Base-by-base conservation (phyloP, 2,113 vertebrate genomes). In the Epinephelus moara region DNA sequence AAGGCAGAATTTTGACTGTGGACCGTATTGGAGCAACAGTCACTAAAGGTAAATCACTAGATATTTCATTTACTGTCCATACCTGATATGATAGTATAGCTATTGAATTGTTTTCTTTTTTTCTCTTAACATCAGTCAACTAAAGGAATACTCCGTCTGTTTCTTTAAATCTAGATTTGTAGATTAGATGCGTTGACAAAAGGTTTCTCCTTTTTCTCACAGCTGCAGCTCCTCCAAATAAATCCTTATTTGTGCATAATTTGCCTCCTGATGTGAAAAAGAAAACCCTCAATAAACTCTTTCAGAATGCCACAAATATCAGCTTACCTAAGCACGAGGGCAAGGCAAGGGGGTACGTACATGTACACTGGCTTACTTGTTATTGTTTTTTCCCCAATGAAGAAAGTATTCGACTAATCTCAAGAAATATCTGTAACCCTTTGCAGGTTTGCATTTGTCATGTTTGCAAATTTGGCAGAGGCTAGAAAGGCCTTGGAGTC, bases 201-300 rank as follows among this genome's bases (percentile, higher is more conserved):
- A 21, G 0, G 1, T 59, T 21, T 57, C 3, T 69, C 9, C 60
- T 88, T 6, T 80, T 47, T 66, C 25, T 25, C 23, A 25, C 72
- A 87, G 86, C 19, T 40, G 56, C 23, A 52, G 27, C 30, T 79
- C 59, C 74, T 81, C 49, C 72, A 25, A 88, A 19, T 2, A 97
- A 96, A 83, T 96, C 94, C 0, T 91, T 99, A 11, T 94, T 97
- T 82, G 95, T 98, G 75, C 97, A 95, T 89, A 98, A 97, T 72
- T 91, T 99, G 21, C 88, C 97, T 0, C 95, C 93, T 0, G 93
- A 83, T 21, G 95, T 96, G 1, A 96, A 93, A 61, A 96, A 97
- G 87, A 94, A 94, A 2, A 80, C 90, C 9, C 94, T 99, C 0
- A 96, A 96, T 86, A 95, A 95, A 55, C 59, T 97, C 6, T 99